A percentile compares a stretch with the other conserved stretches of the same genome.
Evolutionary conservation across 2,797 vertebrate species (phyloP).

Genomic region (Microhierax caerulescens): DNA sequence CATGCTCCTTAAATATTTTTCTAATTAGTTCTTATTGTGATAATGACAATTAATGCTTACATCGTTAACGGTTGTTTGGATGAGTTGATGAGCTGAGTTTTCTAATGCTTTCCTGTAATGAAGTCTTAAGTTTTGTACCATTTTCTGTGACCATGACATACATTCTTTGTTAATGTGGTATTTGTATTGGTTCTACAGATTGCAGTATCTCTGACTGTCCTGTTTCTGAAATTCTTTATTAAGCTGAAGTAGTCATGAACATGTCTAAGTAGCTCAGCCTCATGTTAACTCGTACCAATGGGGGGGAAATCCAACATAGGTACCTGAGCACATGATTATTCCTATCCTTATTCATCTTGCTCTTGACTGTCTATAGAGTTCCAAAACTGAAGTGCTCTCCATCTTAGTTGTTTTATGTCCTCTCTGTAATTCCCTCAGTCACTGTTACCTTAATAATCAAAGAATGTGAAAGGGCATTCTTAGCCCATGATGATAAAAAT

Average conservation of each 20-base stretch:
- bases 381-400: neutral
- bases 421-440: neutral
- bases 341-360: neutral
- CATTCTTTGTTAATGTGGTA: neutral
- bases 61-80: neutral
- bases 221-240: neutral
- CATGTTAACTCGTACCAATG: neutral
- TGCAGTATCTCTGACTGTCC: neutral
- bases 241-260: neutral
- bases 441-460: neutral
- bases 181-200: neutral
- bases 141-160: neutral
- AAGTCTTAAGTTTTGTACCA: neutral
- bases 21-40: neutral
- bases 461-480: neutral
- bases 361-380: neutral
- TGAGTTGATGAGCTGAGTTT: neutral
- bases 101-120: neutral
- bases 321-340: accelerated
- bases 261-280: neutral
- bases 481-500: neutral
- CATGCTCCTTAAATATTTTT: neutral
- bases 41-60: neutral
- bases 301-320: neutral
- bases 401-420: neutral